Evolutionary conservation across 2,888 invertebrate species (phyloP).

Genomic region (Metopia argyrocephala): DNA sequence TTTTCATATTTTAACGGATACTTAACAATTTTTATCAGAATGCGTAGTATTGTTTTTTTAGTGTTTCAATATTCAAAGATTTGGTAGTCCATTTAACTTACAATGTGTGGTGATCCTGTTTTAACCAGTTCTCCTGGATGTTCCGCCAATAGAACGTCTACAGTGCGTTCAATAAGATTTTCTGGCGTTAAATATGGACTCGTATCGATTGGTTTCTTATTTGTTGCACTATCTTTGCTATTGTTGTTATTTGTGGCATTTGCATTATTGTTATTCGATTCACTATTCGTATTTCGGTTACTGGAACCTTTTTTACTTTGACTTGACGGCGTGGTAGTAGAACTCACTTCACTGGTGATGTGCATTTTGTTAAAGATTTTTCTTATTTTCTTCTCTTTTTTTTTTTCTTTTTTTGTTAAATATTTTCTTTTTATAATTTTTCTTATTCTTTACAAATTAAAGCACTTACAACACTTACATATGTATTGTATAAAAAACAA

Average conservation of each 20-base stretch:
- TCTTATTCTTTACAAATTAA: neutral
- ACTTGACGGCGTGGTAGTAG: slow-evolving; percentile 80
- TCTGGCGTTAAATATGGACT: slow-evolving; percentile 85
- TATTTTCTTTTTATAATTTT: neutral
- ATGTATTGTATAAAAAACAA: neutral
- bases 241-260: slow-evolving; percentile 69
- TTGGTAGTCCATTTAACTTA: slow-evolving; percentile 77
- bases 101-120: slow-evolving; percentile 96
- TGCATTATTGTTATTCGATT: slow-evolving; percentile 68
- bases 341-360: slow-evolving; percentile 88
- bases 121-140: slow-evolving; percentile 95
- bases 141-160: slow-evolving; percentile 91
- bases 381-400: neutral
- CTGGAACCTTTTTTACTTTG: slow-evolving; percentile 60
- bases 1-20: too few relatives aligned
- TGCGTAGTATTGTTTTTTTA: too few relatives aligned
- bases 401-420: slow-evolving; percentile 19
- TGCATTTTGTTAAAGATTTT: slow-evolving; percentile 81
- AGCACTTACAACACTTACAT: neutral
- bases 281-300: slow-evolving; percentile 53
- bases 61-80: too few relatives aligned
- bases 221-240: slow-evolving; percentile 69
- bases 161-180: slow-evolving; percentile 88
- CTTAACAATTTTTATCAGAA: too few relatives aligned
- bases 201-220: slow-evolving; percentile 74